Conservation (phyloP, 2,797 vertebrate species). For the Sebastolobus alascanus region DNA sequence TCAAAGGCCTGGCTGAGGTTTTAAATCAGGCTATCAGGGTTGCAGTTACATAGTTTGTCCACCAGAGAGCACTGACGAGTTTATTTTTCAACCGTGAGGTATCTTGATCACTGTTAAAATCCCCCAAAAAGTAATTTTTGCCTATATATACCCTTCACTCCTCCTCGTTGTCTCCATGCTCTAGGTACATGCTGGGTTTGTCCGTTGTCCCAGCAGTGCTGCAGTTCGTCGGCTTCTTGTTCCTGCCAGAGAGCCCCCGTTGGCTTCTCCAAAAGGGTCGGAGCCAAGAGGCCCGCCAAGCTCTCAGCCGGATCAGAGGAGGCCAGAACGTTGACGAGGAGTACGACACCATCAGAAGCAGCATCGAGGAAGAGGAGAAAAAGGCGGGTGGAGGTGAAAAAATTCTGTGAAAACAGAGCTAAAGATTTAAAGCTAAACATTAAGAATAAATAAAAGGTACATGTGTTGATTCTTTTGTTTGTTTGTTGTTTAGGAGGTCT, state of each 20-base stretch:
- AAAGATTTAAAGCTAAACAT: rapidly evolving
- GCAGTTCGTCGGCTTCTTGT: slow-evolving; percentile 95
- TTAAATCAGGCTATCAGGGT: not conserved
- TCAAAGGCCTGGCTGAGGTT: not conserved
- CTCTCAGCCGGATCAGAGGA: slow-evolving; percentile 90
- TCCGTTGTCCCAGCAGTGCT: slow-evolving; percentile 90
- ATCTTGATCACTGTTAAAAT: not conserved
- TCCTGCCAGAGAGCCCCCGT: slow-evolving; percentile 96
- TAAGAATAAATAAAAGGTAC: not conserved
- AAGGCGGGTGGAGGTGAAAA: slow-evolving; percentile 85
- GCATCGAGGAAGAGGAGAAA: slow-evolving; percentile 92
- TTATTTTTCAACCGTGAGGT: not conserved
- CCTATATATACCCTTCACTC: not conserved
- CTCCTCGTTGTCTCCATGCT: not conserved
- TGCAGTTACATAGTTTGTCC: not conserved
- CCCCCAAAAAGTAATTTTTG: not conserved
- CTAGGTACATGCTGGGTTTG: slow-evolving; percentile 96
- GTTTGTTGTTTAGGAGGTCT: slow-evolving; percentile 81
- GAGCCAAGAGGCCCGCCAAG: slow-evolving; percentile 87
- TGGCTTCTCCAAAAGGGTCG: slow-evolving; percentile 97
- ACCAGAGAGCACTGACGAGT: not conserved
- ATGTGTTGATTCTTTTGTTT: not conserved
- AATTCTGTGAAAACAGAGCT: not conserved
- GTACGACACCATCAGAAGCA: slow-evolving; percentile 90
- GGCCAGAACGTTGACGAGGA: slow-evolving; percentile 90